Percentiles rank a stretch among this genome's conserved stretches.
phyloP scores from a whole-genome alignment of 2,113 vertebrate species.

The Agelaius tricolor region DNA sequence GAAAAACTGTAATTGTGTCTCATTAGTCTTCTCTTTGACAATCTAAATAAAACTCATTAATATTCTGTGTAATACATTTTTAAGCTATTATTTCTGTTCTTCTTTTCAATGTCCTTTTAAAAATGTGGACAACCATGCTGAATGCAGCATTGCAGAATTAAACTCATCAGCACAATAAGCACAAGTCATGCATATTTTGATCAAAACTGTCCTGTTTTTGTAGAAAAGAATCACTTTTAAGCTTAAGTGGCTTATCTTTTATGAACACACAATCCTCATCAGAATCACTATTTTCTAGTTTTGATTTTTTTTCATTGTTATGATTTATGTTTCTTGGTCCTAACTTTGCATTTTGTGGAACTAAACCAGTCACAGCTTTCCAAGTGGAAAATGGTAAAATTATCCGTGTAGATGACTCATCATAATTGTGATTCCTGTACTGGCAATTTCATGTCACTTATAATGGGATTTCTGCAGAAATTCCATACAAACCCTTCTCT shows the following conservation, averaged over 20 bases:
- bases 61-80: background rate
- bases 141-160: background rate
- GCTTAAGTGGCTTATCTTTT: background rate
- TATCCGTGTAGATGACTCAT: background rate
- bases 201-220: background rate
- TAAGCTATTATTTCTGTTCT: background rate
- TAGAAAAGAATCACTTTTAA: background rate
- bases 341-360: background rate
- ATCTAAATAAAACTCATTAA: background rate
- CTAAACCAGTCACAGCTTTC: background rate
- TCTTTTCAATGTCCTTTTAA: background rate
- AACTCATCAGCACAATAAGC: background rate
- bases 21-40: background rate
- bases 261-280: background rate
- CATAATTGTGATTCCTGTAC: background rate
- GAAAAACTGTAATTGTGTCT: background rate
- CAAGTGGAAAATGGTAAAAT: background rate
- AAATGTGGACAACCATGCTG: background rate
- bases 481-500: background rate
- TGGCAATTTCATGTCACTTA: background rate
- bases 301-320: background rate
- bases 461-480: background rate
- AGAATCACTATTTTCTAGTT: background rate
- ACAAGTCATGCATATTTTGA: background rate
- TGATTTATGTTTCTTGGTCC: background rate